Percentiles rank a stretch among this genome's conserved stretches.
Conservation (phyloP, 2,888 invertebrate genomes). For the Trissolcus brochymenae region DNA sequence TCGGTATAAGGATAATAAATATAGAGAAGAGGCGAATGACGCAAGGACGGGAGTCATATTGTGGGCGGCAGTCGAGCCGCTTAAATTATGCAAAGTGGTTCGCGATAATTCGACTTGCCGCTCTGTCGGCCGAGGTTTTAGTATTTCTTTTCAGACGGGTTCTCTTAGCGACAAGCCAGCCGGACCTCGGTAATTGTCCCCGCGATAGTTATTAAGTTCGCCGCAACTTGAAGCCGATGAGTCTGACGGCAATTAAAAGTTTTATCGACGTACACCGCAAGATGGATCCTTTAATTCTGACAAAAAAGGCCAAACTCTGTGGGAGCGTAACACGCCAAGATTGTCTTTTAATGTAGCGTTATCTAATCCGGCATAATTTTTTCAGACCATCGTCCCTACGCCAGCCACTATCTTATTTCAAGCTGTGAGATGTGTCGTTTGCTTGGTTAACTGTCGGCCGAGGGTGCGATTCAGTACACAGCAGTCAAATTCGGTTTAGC, state of each 20-base stretch:
- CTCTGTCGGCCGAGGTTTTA: constrained; percentile 35
- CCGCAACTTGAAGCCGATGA: constrained; percentile 34
- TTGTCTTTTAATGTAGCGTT: constrained; percentile 70
- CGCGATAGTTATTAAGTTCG: constrained; percentile 34
- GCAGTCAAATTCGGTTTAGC: not conserved
- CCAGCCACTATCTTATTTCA: not conserved
- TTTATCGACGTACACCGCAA: constrained; percentile 65
- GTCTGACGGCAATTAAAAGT: constrained; percentile 70
- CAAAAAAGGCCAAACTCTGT: constrained; percentile 21
- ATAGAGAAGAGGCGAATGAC: constrained; percentile 21
- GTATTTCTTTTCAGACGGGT: constrained; percentile 45
- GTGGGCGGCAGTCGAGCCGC: constrained; percentile 36
- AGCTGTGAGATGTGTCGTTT: constrained; percentile 7
- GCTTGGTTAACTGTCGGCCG: constrained; percentile 3
- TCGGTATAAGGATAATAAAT: constrained; percentile 29
- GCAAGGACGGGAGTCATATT: constrained; percentile 32
- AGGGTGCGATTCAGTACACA: constrained; percentile 10
- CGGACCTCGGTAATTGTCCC: constrained; percentile 39
- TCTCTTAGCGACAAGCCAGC: constrained; percentile 30
- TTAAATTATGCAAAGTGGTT: constrained; percentile 59
- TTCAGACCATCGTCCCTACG: constrained; percentile 7
- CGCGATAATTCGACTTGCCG: constrained; percentile 57
- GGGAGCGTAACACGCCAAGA: constrained; percentile 61
- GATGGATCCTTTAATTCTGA: constrained; percentile 11
- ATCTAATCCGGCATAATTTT: constrained; percentile 58